Evolutionary conservation across 1,140 invertebrate genomes (phyloP).

Genomic region (Bombus fervidus): DNA sequence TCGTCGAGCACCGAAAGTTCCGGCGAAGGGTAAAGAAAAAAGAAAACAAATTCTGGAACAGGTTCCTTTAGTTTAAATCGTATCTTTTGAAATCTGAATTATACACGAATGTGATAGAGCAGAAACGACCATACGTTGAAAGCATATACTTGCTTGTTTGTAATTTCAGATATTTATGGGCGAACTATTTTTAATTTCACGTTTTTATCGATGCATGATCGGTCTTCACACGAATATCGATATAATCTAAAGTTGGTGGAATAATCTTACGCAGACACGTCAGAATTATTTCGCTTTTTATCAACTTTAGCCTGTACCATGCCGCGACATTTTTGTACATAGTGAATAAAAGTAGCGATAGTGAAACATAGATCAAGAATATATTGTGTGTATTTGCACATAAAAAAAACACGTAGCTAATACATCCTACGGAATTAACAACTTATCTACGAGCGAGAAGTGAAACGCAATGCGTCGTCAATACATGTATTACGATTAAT

Average conservation of each 20-base stretch:
- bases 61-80: conserved; percentile 33
- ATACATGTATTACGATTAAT: conserved; percentile 62
- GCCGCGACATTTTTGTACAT: conserved; percentile 47
- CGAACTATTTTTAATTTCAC: conserved; percentile 16
- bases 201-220: conserved; percentile 8
- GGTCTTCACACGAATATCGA: not conserved
- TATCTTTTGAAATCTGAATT: conserved; percentile 10
- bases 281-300: conserved; percentile 20
- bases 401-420: not conserved
- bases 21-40: not conserved
- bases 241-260: conserved; percentile 28
- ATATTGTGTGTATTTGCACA: conserved; percentile 50
- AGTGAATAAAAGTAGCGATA: conserved; percentile 46
- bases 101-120: not conserved
- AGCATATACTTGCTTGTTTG: not conserved
- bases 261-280: not conserved
- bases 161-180: conserved; percentile 49
- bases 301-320: conserved; percentile 15
- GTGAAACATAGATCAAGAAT: conserved; percentile 37
- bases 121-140: not conserved
- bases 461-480: conserved; percentile 31
- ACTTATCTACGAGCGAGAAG: not conserved
- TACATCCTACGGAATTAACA: conserved; percentile 33
- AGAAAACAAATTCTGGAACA: not conserved
- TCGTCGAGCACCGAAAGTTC: not conserved